Evolutionary conservation across 2,113 vertebrate species (phyloP), one percentile per base, ranked within the genome.

Genomic region (Trogon melanurus): DNA sequence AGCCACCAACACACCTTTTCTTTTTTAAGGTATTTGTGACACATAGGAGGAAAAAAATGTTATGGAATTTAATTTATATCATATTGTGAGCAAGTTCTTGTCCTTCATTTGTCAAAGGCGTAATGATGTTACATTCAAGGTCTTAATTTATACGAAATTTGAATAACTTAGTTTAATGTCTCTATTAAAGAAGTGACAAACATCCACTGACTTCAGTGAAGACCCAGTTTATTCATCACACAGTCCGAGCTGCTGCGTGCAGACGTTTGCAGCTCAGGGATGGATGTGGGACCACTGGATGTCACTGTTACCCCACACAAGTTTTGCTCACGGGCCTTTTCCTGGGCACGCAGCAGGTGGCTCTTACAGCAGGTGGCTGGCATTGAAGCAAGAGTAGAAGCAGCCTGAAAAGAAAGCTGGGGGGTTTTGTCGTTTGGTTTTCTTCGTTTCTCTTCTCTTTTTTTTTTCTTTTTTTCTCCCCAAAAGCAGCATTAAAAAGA

Each of bases 271-370:
- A 19, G 11, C 20, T 2, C 56, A 6, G 0, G 58, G 32, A 30
- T 75, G 57, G 64, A 3, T 7, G 7, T 13, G 34, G 30, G 45
- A 47, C 74, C 96, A 50, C 89, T 93, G 90, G 96, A 91, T 92
- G 96, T 96, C 96, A 89, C 92, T 97, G 90, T 96, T 86, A 79
- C 4, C 90, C 58, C 81, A 67, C 74, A 6, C 61, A 91, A 84
- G 32, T 23, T 23, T 3, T 16, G 62, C 44, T 26, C 75, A 13
- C 6, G 56, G 30, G 30, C 22, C 44, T 79, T 74, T 30, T n/a
- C 57, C 78, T 70, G 74, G 57, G 70, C 75, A 50, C 69, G 30
- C 81, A n/a, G 82, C 91, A 85, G 91, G 79, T 51, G 71, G 81
- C 89, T 94, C 79, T 34, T 6, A 62, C 83, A 27, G n/a, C n/a